phyloP scores from a whole-genome alignment of 1,140 invertebrate genomes.

The Dryas iulia region DNA sequence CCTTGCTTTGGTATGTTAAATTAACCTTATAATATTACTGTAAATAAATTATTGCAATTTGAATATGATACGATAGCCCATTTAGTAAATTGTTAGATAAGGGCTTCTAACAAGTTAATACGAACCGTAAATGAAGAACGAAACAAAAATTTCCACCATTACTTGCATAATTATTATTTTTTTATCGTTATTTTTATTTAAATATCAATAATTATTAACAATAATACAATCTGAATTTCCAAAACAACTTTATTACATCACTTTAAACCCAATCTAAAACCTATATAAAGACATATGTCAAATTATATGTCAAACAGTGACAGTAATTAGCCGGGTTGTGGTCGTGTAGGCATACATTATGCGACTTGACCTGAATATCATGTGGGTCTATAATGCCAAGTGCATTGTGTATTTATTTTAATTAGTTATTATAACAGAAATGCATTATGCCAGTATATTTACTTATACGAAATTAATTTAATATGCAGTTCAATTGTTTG shows the following conservation, averaged over 20 bases:
- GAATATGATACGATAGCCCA: no score
- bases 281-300: background rate
- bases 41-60: no score
- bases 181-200: no score
- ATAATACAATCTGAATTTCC: no score
- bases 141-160: no score
- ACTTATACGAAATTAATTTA: background rate
- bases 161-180: no score
- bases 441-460: background rate
- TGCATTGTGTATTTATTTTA: conserved; percentile 1
- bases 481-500: background rate
- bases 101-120: no score
- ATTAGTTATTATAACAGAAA: conserved; percentile 2
- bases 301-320: background rate
- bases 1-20: no score
- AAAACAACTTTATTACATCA: background rate
- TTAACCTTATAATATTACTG: no score
- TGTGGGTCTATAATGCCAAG: background rate
- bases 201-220: no score
- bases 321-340: background rate
- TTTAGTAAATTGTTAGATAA: no score
- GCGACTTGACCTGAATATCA: background rate
- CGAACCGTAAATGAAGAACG: no score
- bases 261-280: background rate
- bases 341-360: background rate